Evolutionary conservation across 2,113 vertebrate species (phyloP), one percentile per base, ranked within the genome.

Genomic region (Bombycilla garrulus): DNA sequence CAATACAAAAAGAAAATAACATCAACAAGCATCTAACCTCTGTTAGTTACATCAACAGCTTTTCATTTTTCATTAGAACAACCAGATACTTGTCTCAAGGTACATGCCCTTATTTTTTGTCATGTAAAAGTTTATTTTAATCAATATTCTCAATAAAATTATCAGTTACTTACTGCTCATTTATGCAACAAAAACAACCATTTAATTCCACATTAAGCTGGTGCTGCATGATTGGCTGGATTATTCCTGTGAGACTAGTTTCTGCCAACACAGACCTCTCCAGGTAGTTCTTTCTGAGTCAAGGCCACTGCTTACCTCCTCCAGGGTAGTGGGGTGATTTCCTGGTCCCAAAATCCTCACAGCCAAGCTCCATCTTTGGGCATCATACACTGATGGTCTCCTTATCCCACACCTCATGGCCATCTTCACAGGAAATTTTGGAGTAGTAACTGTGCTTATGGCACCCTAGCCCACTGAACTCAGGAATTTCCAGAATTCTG

Each of bases 261-360:
- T 62, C 50, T 84, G 20, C 31, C 66, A 81, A 58, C 42, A 48
- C 12, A 81, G 42, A n/a, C 6, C 51, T 81, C 22, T 48, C 28
- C 44, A 54, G 7, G 4, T 21, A 45, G 23, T 21, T 72, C 33
- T 69, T 54, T 35, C 73, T 38, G 77, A 83, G 10, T 40, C 60
- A 29, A 21, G 10, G 31, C 26, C 33, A 15, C 36, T 26, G 13
- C 26, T 73, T 56, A 42, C 29, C 40, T 81, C 11, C 36, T 65
- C 14, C 0, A 0, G 14, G 15, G 8, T 58, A 11, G 26, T 2
- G 3, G 28, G 16, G n/a, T 56, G 11, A 58, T 38, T 50, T 18
- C 25, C 24, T n/a, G 58, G 50, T 15, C 13, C 58, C 64, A 60
- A 73, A 87, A 84, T 51, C 11, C n/a, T 86, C 61, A 79, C 25